Base-by-base conservation (phyloP, 2,797 vertebrate species). In the Lacerta agilis region DNA sequence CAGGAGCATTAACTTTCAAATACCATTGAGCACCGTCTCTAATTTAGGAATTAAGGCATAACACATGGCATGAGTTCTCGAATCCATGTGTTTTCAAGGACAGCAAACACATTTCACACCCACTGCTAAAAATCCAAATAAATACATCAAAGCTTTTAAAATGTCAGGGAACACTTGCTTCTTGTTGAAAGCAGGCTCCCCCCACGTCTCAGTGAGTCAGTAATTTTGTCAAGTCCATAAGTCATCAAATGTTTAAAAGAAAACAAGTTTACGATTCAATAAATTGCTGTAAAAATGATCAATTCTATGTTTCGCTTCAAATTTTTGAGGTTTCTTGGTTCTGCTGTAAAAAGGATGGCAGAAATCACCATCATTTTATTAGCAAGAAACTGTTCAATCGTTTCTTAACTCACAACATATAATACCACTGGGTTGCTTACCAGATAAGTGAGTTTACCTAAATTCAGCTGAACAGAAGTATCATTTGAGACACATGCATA, bases 101-200 rank as follows among this genome's bases (percentile, higher is more conserved):
- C 20, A 84, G 69, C 23, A 55, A 86, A 71, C 41, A 79, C 15
- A 36, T 71, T 55, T 27, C 33, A 49, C 33, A 29, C 4, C 23
- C 45, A 58, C 45, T 69, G 43, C 61, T 33, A 36, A 55, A 69
- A 86, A 27, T 11, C n/a, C 33, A 79, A 86, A 79, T 76, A 69
- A n/a, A 79, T 41, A 71, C 75, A 72, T 75, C 79, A 87, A 75
- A 49, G 20, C 15, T 66, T 76, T 82, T 11, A 38, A 86, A 86
- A 86, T 86, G 66, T 41, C 85, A 45, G 36, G 76, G 20, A 84
- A 43, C 38, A 55, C 75, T 83, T 78, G 27, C 23, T 79, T 82
- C 27, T 33, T 73, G 25, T n/a, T 58, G 17, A 18, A 69, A n/a
- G 17, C 66, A 58, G 33, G 3, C 45, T 69, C 55, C 77, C 67